phyloP scores from a whole-genome alignment of 2,888 invertebrate species.

The Leucophenga montana region DNA sequence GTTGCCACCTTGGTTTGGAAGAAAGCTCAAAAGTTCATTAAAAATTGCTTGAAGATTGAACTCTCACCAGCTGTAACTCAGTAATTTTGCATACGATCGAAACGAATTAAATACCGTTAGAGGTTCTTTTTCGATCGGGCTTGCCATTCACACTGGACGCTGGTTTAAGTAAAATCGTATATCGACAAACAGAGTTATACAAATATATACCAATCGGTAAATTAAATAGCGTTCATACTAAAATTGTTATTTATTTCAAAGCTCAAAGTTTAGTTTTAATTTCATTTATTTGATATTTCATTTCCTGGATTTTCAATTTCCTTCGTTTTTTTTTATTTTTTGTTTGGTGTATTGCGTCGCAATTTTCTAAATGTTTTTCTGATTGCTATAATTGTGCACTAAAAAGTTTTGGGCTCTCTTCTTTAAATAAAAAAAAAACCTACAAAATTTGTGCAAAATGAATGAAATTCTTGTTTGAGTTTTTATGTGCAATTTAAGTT shows the following conservation, averaged over 20 bases:
- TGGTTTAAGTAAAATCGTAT: too few relatives aligned
- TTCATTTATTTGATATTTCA: background rate
- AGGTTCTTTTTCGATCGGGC: too few relatives aligned
- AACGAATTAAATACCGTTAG: too few relatives aligned
- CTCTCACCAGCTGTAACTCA: too few relatives aligned
- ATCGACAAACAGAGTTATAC: too few relatives aligned
- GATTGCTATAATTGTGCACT: slow-evolving; percentile 24
- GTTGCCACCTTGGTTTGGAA: too few relatives aligned
- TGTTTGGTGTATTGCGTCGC: slow-evolving; percentile 30
- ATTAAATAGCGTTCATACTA: slow-evolving; percentile 41
- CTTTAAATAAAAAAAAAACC: background rate
- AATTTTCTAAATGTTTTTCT: slow-evolving; percentile 28
- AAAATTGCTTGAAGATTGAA: too few relatives aligned
- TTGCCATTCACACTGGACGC: too few relatives aligned
- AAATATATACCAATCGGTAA: slow-evolving; percentile 46
- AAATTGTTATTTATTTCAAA: slow-evolving; percentile 29
- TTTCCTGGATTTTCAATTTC: background rate
- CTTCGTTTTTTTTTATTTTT: slow-evolving; percentile 9
- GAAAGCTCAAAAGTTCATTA: too few relatives aligned
- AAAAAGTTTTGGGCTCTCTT: slow-evolving; percentile 17
- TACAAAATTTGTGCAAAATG: slow-evolving; percentile 9
- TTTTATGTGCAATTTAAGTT: slow-evolving; percentile 19
- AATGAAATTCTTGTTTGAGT: background rate
- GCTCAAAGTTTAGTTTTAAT: slow-evolving; percentile 10
- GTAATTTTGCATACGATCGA: too few relatives aligned